A percentile compares a stretch with the other conserved stretches of the same genome.
Conservation (phyloP, 1,140 invertebrate species). For the Oncopodura yosiiana region DNA sequence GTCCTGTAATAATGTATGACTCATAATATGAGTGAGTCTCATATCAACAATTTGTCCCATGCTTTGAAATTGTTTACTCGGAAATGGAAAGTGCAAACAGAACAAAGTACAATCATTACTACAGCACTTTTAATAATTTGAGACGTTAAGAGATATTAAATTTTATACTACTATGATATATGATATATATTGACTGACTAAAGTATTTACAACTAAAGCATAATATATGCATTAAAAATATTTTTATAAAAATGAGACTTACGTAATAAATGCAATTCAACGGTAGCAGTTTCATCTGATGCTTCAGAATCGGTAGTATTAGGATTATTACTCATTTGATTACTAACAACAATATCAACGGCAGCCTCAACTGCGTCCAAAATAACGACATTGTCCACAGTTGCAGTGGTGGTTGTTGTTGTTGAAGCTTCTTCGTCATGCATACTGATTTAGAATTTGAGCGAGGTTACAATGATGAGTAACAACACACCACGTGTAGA, state of each 20-base stretch:
- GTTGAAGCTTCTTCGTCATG: constrained; percentile 24
- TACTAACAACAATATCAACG: constrained; percentile 1
- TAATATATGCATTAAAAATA: neutral
- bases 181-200: neutral
- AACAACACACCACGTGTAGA: no score
- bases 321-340: no score
- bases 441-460: constrained; percentile 22
- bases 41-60: no score
- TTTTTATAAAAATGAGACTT: neutral
- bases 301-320: constrained; percentile 12
- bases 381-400: constrained; percentile 21
- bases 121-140: neutral
- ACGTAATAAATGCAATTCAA: constrained; percentile 3
- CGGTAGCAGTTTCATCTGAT: constrained; percentile 6
- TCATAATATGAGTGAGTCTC: no score
- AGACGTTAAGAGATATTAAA: neutral
- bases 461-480: no score
- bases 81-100: neutral
- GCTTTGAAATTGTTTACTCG: neutral
- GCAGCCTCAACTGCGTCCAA: constrained; percentile 15
- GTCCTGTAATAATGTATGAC: no score
- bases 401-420: constrained; percentile 16
- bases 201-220: neutral
- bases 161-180: neutral
- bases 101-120: neutral